Conservation (phyloP, 1,140 invertebrate species). For the Colletes latitarsis region DNA sequence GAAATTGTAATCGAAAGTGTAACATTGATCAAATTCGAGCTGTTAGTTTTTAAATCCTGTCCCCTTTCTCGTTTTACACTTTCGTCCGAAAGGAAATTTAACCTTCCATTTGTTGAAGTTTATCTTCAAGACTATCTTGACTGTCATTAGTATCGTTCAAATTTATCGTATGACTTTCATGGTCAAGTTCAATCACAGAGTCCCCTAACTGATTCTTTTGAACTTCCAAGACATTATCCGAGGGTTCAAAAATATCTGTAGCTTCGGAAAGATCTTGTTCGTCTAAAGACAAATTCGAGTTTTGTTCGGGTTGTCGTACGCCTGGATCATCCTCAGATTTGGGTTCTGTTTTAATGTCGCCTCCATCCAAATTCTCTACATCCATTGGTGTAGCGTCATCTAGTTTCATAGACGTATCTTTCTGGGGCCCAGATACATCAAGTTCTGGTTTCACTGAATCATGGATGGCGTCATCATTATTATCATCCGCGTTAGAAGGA, state of each 20-base stretch:
- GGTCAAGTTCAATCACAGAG: constrained; percentile 70
- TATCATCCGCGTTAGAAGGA: neutral
- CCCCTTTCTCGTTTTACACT: no score
- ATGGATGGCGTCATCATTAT: neutral
- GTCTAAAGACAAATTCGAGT: constrained; percentile 40
- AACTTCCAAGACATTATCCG: constrained; percentile 56
- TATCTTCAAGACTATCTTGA: constrained; percentile 79
- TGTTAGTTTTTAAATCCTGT: neutral
- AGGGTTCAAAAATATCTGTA: constrained; percentile 73
- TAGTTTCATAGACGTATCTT: constrained; percentile 37
- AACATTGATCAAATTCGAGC: neutral
- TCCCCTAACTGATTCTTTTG: constrained; percentile 63
- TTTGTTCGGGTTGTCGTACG: constrained; percentile 50
- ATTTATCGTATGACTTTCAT: constrained; percentile 70
- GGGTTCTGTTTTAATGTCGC: constrained; percentile 30
- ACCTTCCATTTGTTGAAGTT: constrained; percentile 79
- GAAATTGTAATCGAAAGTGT: constrained; percentile 11
- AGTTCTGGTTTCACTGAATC: neutral
- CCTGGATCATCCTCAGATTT: constrained; percentile 28
- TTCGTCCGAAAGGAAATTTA: constrained; percentile 44
- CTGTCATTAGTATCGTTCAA: constrained; percentile 77
- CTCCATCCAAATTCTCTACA: constrained; percentile 4
- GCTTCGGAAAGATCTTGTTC: constrained; percentile 68
- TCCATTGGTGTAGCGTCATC: constrained; percentile 1
- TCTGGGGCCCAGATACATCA: neutral